phyloP scores from a whole-genome alignment of 2,797 vertebrate species.

The Enteromius afrohamiltoni region DNA sequence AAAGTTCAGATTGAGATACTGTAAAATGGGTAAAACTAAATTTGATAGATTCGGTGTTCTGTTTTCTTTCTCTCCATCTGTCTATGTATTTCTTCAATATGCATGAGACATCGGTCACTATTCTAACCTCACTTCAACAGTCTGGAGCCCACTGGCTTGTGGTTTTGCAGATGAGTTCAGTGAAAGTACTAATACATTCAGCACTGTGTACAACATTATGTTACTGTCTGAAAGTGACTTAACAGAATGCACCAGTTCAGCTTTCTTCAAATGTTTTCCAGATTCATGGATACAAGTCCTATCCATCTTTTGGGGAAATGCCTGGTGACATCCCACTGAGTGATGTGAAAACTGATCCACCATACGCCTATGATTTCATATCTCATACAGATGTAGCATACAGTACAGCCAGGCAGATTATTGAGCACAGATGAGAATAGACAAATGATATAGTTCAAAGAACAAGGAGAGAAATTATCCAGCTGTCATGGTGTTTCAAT shows the following conservation, averaged over 20 bases:
- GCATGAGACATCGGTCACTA: neutral
- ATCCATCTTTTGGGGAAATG: constrained; percentile 51
- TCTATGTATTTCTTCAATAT: neutral
- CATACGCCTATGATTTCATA: constrained; percentile 29
- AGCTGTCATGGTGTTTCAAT: neutral
- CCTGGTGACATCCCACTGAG: constrained; percentile 31
- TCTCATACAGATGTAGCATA: constrained; percentile 29
- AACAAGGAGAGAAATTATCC: neutral
- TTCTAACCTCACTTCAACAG: constrained; percentile 19
- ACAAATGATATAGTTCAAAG: neutral
- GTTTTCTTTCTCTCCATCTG: neutral
- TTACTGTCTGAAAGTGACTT: constrained; percentile 38
- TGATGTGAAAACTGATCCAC: constrained; percentile 53
- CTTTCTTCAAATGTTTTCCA: constrained; percentile 47
- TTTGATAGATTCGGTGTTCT: neutral
- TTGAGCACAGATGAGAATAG: constrained; percentile 32
- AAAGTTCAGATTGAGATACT: neutral
- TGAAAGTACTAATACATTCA: constrained; percentile 6
- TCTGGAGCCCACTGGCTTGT: constrained; percentile 2
- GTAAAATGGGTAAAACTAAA: neutral
- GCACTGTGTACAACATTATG: constrained; percentile 1
- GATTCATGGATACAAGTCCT: constrained; percentile 49
- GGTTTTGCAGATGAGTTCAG: constrained; percentile 16
- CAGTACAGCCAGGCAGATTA: constrained; percentile 31
- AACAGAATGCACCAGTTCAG: constrained; percentile 53